These are phyloP conservation scores for Melanophora roralis DNA, from an alignment of 2,888 invertebrate genomes.

Conservation along the genomic window DNA sequence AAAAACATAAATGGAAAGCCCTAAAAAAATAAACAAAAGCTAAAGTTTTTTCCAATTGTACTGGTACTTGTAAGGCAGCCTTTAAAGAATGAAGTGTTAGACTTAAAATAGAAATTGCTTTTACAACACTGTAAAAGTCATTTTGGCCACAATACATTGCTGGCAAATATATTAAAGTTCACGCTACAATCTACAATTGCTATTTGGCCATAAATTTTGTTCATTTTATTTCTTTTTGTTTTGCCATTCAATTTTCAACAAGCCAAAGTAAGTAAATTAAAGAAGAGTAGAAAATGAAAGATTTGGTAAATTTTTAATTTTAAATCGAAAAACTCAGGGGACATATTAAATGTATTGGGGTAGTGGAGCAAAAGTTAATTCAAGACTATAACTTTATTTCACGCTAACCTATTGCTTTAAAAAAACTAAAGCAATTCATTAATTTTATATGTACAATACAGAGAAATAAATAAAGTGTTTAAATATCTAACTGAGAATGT, in stretches of 20 bases:
- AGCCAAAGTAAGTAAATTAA: not conserved
- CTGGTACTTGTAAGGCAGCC: not conserved
- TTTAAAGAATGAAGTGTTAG: not conserved
- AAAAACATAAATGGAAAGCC: not conserved
- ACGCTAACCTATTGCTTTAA: not conserved
- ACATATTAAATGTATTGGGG: constrained; percentile 28
- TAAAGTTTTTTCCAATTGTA: not conserved
- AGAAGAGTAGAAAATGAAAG: not conserved
- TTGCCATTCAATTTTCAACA: not conserved
- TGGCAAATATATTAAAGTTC: constrained; percentile 43
- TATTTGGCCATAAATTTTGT: constrained; percentile 51
- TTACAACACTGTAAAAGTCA: constrained; percentile 55
- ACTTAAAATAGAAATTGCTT: constrained; percentile 13
- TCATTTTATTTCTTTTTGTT: constrained; percentile 10
- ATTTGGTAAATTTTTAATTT: constrained; percentile 44
- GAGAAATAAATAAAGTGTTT: not conserved
- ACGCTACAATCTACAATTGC: constrained; percentile 50
- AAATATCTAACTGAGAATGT: constrained; percentile 8
- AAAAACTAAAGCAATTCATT: constrained; percentile 21
- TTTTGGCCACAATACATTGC: constrained; percentile 50
- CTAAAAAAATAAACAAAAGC: not conserved
- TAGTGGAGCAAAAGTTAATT: constrained; percentile 10
- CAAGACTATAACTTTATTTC: constrained; percentile 1
- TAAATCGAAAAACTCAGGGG: constrained; percentile 44
- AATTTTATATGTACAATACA: constrained; percentile 1